Evolutionary conservation across 92 coral and sea anemone species (phyloP).

Genomic region (Siderastrea radians): DNA sequence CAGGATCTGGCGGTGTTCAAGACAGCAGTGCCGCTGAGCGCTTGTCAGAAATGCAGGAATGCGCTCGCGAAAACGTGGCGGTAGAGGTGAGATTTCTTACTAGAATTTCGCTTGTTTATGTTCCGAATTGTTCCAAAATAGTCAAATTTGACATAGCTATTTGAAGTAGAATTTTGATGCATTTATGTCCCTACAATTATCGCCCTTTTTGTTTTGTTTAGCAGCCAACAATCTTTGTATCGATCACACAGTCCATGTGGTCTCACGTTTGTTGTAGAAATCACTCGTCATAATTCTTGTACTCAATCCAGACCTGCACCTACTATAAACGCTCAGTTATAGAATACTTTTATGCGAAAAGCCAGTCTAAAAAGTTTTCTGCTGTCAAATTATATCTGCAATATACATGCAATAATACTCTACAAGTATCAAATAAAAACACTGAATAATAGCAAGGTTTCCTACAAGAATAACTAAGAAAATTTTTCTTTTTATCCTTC

Average conservation of each 20-base stretch:
- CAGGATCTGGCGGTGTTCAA: not conserved
- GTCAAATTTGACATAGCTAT: not conserved
- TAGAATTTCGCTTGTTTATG: not conserved
- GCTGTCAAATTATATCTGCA: not conserved
- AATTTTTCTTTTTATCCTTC: not conserved
- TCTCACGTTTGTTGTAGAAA: not conserved
- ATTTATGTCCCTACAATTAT: not conserved
- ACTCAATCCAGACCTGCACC: not conserved
- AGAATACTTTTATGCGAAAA: not conserved
- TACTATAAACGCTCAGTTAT: too few species aligned
- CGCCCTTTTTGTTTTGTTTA: not conserved
- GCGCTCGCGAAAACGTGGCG: conserved; percentile 4
- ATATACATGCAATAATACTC: not conserved
- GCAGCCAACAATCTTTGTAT: not conserved
- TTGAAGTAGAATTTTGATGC: not conserved
- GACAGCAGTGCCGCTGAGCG: not conserved
- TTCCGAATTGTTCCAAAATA: not conserved
- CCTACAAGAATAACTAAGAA: too few species aligned
- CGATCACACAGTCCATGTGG: not conserved
- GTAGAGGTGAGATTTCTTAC: not conserved
- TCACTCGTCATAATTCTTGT: not conserved
- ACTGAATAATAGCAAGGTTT: not conserved
- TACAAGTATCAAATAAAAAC: not conserved
- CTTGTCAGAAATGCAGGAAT: conserved; percentile 24
- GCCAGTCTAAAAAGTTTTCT: not conserved